Evolutionary conservation across 1,140 invertebrate genomes (phyloP), one percentile per base, ranked within the genome.

Genomic region (Diabrotica virgifera): DNA sequence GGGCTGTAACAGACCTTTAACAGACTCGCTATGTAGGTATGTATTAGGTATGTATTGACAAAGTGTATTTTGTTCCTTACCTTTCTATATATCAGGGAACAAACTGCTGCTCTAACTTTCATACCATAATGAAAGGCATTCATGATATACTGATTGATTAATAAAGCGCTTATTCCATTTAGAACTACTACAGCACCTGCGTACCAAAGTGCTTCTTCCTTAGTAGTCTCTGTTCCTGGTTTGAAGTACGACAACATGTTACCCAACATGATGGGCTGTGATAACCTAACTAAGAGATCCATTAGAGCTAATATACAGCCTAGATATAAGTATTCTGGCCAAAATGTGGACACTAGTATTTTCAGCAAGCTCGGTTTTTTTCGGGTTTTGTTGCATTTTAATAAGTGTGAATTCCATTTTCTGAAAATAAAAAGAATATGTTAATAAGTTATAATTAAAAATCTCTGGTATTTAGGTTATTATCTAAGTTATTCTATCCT

Each of bases 1-100:
- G n/a, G n/a, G n/a, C n/a, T n/a, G n/a, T n/a, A n/a, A n/a, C n/a
- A n/a, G n/a, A n/a, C n/a, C n/a, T n/a, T n/a, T n/a, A n/a, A n/a
- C n/a, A n/a, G n/a, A n/a, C n/a, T n/a, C n/a, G n/a, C n/a, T n/a
- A n/a, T n/a, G n/a, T n/a, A n/a, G n/a, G n/a, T n/a, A n/a, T n/a
- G n/a, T n/a, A n/a, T n/a, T n/a, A n/a, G n/a, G n/a, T n/a, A n/a
- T n/a, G n/a, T n/a, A n/a, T 24, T 24, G 24, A 24, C 1, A 24
- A 24, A 24, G 24, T 24, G 4, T 2, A 53, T 36, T 35, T n/a
- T 6, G 36, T 12, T 65, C 69, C 62, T 72, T 71, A 85, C 85
- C 76, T 89, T 90, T 70, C 87, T 79, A 70, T 89, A 90, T 38
- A 90, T 81, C n/a, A 90, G 71, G 4, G 87, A 87, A 62, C 87